These are phyloP conservation scores for Spheniscus mendiculus DNA, from an alignment of 2,113 vertebrate genomes.

Conservation along the genomic window DNA sequence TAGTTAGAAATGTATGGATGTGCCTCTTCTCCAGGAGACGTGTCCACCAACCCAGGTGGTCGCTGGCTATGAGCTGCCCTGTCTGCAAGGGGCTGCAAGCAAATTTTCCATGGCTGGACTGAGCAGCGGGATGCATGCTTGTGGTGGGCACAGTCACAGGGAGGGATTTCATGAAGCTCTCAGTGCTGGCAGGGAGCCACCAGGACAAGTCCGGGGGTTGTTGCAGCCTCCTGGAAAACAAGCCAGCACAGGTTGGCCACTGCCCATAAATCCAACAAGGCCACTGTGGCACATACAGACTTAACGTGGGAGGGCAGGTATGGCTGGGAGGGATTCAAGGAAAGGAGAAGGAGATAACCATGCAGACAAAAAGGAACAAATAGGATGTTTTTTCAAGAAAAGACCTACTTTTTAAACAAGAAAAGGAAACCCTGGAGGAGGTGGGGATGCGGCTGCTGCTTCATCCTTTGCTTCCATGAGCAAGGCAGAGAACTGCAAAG, in stretches of 20 bases:
- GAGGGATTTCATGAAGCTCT: background rate
- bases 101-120: background rate
- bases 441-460: background rate
- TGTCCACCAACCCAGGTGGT: background rate
- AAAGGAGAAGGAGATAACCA: background rate
- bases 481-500: background rate
- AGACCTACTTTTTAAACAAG: background rate
- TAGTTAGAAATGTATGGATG: background rate
- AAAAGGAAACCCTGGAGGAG: background rate
- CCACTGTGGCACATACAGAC: accelerated
- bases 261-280: background rate
- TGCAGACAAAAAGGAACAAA: background rate
- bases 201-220: background rate
- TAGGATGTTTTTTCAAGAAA: background rate
- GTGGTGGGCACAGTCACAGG: background rate
- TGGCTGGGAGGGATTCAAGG: background rate
- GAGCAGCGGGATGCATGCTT: accelerated
- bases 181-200: background rate
- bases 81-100: background rate
- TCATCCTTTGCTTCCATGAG: background rate
- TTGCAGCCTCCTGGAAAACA: background rate
- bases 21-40: background rate
- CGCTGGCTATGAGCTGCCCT: background rate
- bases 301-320: background rate
- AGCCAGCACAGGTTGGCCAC: background rate